A percentile compares a stretch with the other conserved stretches of the same genome.
Conservation (phyloP, 2,888 invertebrate genomes). For the Sinelater perroti region DNA sequence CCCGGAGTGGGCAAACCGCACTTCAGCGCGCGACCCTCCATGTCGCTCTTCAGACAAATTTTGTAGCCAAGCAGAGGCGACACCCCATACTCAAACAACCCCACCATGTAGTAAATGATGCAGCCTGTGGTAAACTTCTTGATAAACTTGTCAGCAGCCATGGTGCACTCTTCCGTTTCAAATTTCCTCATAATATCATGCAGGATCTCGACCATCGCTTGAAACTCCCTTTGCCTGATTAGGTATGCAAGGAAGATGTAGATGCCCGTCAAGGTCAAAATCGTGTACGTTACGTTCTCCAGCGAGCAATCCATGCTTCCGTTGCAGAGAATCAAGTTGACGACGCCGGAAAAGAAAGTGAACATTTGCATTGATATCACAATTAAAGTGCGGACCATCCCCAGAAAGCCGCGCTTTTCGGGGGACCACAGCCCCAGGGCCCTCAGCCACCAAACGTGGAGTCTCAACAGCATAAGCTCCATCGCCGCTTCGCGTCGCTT, state of each 20-base stretch:
- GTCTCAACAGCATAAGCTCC: not conserved
- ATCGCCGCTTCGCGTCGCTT: not conserved
- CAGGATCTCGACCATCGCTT: not conserved
- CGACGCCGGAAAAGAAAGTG: not conserved
- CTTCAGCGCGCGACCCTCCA: not conserved
- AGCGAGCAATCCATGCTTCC: conserved; percentile 3
- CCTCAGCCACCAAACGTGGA: conserved; percentile 8
- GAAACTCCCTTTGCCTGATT: not conserved
- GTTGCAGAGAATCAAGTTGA: conserved; percentile 7
- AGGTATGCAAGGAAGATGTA: not conserved
- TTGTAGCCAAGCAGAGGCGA: conserved; percentile 1
- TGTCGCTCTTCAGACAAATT: not conserved
- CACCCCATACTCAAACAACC: not conserved
- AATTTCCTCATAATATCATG: conserved; percentile 5
- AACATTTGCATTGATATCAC: conserved; percentile 1
- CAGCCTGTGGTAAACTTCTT: not conserved
- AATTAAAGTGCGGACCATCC: not conserved
- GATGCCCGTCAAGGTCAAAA: not conserved
- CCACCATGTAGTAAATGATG: not conserved
- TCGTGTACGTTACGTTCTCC: conserved; percentile 7
- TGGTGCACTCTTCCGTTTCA: not conserved
- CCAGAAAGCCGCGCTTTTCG: not conserved
- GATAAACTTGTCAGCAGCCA: conserved; percentile 1
- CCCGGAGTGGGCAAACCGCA: conserved; percentile 18
- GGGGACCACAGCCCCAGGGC: conserved; percentile 7